These are phyloP conservation scores for Encarsia formosa DNA, from an alignment of 2,888 invertebrate genomes.

Conservation along the genomic window DNA sequence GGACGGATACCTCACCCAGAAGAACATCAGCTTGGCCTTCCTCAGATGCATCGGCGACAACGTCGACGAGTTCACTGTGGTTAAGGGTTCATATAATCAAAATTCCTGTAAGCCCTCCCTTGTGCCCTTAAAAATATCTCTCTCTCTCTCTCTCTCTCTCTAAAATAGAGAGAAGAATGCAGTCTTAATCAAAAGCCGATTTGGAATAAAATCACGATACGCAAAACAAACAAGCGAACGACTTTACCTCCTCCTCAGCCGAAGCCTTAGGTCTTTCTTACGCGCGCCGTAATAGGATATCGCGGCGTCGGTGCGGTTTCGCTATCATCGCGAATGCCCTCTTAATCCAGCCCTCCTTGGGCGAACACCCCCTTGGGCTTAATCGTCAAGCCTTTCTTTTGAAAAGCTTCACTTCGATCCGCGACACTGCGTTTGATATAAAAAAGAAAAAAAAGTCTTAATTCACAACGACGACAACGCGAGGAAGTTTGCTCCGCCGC, in stretches of 20 bases:
- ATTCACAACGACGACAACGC: too few relatives aligned
- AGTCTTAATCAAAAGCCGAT: not conserved
- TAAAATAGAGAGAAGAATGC: too few relatives aligned
- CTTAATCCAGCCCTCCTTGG: not conserved
- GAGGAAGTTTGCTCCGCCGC: too few relatives aligned
- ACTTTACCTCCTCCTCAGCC: conserved; percentile 41
- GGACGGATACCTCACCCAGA: conserved; percentile 99
- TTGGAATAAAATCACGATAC: not conserved
- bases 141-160: too few relatives aligned
- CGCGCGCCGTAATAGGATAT: conserved; percentile 51
- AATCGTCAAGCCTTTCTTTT: too few relatives aligned
- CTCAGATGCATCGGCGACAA: conserved; percentile 99
- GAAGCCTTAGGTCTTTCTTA: conserved; percentile 51
- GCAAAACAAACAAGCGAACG: not conserved
- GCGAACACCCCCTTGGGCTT: too few relatives aligned
- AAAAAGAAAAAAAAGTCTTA: too few relatives aligned
- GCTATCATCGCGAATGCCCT: conserved; percentile 49
- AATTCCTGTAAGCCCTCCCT: too few relatives aligned
- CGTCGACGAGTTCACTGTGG: conserved; percentile 88
- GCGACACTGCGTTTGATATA: too few relatives aligned
- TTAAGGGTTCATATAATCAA: conserved; percentile 62
- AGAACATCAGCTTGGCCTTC: conserved; percentile 99
- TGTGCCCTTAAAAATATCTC: too few relatives aligned
- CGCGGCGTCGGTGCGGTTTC: conserved; percentile 45
- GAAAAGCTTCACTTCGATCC: too few relatives aligned